Percentiles rank a stretch among this genome's conserved stretches.
Evolutionary conservation across 2,888 invertebrate species (phyloP).

Genomic region (Drosophila villosipedis): DNA sequence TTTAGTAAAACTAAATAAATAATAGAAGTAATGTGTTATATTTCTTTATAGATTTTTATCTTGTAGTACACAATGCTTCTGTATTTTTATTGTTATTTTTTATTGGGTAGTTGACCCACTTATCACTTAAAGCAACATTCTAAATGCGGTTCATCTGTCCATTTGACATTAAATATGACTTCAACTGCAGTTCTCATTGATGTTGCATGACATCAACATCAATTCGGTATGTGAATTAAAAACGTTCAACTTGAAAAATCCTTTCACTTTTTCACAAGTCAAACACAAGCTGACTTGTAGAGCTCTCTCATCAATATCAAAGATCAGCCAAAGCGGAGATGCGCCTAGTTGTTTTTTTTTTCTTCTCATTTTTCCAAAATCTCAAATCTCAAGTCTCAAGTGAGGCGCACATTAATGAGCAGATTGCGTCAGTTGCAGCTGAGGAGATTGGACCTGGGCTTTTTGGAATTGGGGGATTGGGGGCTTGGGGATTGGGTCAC

Average conservation of each 20-base stretch:
- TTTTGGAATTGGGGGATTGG: constrained; percentile 10
- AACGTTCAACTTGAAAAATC: constrained; percentile 57
- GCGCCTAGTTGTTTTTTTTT: constrained; percentile 17
- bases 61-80: neutral
- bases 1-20: neutral
- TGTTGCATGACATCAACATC: constrained; percentile 20
- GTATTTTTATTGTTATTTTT: neutral
- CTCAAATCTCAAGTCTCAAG: constrained; percentile 21
- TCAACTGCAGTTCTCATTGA: constrained; percentile 44
- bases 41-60: neutral
- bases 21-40: neutral
- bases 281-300: constrained; percentile 41
- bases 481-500: constrained; percentile 20
- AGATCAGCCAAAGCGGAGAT: constrained; percentile 22
- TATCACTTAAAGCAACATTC: constrained; percentile 36
- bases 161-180: constrained; percentile 18
- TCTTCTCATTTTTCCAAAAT: neutral
- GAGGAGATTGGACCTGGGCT: constrained; percentile 7
- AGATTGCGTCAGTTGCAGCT: constrained; percentile 61
- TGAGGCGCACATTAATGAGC: constrained; percentile 61
- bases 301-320: constrained; percentile 49
- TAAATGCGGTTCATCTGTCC: constrained; percentile 16
- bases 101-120: constrained; percentile 9
- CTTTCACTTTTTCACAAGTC: constrained; percentile 71
- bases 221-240: constrained; percentile 3